These are phyloP conservation scores for Pygocentrus nattereri DNA, from an alignment of 2,797 vertebrate genomes.

Conservation along the genomic window DNA sequence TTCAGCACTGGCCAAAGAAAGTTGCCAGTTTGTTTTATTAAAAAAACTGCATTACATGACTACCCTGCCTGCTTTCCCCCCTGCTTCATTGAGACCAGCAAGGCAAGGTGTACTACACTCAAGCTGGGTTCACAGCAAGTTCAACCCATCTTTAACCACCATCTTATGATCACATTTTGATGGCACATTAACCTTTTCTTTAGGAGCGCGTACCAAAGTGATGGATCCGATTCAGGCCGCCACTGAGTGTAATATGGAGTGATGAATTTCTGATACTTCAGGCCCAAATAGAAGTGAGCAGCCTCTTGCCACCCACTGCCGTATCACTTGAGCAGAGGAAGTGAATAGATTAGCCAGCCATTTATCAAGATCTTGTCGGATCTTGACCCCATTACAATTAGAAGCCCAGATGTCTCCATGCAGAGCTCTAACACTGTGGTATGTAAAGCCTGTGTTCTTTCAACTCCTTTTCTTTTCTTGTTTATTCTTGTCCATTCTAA, in stretches of 20 bases:
- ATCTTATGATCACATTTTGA: constrained; percentile 65
- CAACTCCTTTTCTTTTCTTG: background rate
- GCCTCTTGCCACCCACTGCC: constrained; percentile 54
- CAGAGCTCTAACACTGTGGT: constrained; percentile 1
- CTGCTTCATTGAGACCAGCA: constrained; percentile 26
- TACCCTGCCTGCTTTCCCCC: background rate
- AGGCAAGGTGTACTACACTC: constrained; percentile 14
- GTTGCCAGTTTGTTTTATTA: background rate
- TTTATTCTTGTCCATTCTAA: background rate
- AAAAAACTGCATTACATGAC: constrained; percentile 47
- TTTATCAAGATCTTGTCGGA: constrained; percentile 77
- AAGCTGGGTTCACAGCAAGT: constrained; percentile 57
- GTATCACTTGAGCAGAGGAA: constrained; percentile 65
- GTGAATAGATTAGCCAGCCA: constrained; percentile 67
- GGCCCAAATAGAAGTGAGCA: constrained; percentile 52
- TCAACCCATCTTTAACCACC: constrained; percentile 58
- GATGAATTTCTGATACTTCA: constrained; percentile 58
- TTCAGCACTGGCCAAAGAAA: constrained; percentile 26
- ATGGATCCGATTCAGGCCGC: constrained; percentile 55
- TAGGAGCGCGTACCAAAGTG: constrained; percentile 57
- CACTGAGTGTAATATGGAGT: constrained; percentile 52
- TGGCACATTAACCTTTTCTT: constrained; percentile 68
- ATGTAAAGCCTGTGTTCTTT: background rate
- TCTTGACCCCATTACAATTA: constrained; percentile 75
- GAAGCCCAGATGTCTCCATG: constrained; percentile 68